A percentile compares a stretch with the other conserved stretches of the same genome.
phyloP scores from a whole-genome alignment of 2,888 invertebrate genomes.

The Stenoptilia bipunctidactyla region DNA sequence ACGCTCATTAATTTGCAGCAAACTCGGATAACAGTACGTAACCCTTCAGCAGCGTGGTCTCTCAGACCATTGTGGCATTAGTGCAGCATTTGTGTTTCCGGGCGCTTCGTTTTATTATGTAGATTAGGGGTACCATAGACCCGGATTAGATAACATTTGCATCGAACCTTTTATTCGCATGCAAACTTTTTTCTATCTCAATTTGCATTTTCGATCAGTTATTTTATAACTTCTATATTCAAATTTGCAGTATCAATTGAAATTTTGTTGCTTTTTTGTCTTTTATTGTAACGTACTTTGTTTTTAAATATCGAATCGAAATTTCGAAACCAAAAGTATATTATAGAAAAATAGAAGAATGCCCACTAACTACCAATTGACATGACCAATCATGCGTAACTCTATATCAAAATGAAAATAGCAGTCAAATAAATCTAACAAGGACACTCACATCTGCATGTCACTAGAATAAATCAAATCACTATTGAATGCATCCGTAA shows the following conservation, averaged over 20 bases:
- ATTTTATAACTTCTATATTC: too few species aligned
- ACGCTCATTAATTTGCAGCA: slow-evolving; percentile 64
- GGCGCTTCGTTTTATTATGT: slow-evolving; percentile 63
- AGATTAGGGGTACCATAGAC: slow-evolving; percentile 57
- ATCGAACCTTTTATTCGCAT: slow-evolving; percentile 14
- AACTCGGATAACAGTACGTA: slow-evolving; percentile 47
- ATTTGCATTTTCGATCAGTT: slow-evolving; percentile 4
- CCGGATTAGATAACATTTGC: slow-evolving; percentile 36
- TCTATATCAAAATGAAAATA: slow-evolving; percentile 57
- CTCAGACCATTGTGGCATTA: slow-evolving; percentile 45
- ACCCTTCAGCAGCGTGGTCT: slow-evolving; percentile 51
- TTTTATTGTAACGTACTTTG: too few species aligned
- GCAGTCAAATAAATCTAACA: slow-evolving; percentile 69
- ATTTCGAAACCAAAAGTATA: too few species aligned
- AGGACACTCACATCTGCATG: slow-evolving; percentile 67
- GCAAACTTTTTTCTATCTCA: slow-evolving; percentile 10
- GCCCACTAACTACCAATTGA: slow-evolving; percentile 61
- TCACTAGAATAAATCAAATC: slow-evolving; percentile 70
- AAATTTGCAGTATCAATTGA: too few species aligned
- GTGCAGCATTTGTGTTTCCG: slow-evolving; percentile 55
- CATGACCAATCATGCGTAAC: slow-evolving; percentile 65
- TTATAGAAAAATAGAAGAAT: too few species aligned
- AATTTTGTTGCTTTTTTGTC: too few species aligned
- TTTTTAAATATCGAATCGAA: too few species aligned
- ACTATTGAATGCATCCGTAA: slow-evolving; percentile 65